These are phyloP conservation scores for Muntiacus muntjak DNA, from an alignment of 2,113 vertebrate genomes.

Conservation along the genomic window DNA sequence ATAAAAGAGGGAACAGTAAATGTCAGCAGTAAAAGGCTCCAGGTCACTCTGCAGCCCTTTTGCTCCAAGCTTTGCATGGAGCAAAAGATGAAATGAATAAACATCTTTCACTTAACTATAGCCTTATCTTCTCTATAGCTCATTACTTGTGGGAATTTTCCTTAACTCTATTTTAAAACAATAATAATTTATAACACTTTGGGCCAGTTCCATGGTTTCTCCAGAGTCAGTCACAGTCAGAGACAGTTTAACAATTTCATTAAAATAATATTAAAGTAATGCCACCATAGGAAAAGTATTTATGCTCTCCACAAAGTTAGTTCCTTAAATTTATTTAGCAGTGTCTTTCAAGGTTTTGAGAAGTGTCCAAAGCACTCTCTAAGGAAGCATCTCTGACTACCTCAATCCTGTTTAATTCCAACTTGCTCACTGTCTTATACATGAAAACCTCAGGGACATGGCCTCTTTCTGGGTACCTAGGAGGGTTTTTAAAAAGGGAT, in stretches of 20 bases:
- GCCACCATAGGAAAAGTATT: neutral
- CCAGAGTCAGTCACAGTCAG: neutral
- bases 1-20: slow-evolving; percentile 8
- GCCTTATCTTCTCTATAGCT: neutral
- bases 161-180: neutral
- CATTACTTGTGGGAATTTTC: neutral
- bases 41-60: neutral
- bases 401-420: neutral
- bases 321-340: neutral
- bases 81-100: neutral
- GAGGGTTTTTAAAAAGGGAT: neutral
- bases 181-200: neutral
- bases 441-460: neutral
- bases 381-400: neutral
- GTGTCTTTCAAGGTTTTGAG: neutral
- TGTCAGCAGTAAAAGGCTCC: neutral
- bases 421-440: neutral
- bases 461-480: neutral
- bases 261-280: neutral
- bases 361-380: neutral
- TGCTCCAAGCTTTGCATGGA: neutral
- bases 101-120: neutral
- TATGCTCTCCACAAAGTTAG: neutral
- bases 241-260: neutral
- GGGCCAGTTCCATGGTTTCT: neutral